Base-by-base conservation (phyloP, 2,888 invertebrate species). In the Charanyca ferruginea region DNA sequence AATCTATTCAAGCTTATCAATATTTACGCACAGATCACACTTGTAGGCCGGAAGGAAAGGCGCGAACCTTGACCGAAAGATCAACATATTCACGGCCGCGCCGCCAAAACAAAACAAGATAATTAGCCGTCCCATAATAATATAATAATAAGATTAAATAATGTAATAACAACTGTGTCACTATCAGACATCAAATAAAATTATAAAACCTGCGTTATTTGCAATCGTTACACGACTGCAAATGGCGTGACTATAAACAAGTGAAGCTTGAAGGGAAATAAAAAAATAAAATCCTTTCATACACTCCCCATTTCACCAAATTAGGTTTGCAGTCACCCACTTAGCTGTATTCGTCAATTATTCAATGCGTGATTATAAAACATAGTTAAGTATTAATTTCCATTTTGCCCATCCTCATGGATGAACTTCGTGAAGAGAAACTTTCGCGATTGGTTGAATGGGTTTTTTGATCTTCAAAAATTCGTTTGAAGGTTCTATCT, bases 21-120 rank as follows among this genome's bases (percentile, higher is more conserved):
- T 28, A 60, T 48, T 49, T 8, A 49, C 55, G 11, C 23, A 52
- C 73, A 49, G 51, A 75, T 52, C 51, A 35, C 51, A 35, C 13
- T 38, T 23, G 9, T 22, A 48, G n/a, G 16, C 45, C 79, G 74
- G 74, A 74, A 78, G 79, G 75, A 74, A 74, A 58, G 74, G 73
- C 32, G 54, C 3, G 1, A 4, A 3, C 79, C 74, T 61, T 74
- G 75, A 61, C 79, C 69, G 57, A 60, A 3, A 28, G 51, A 73
- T 55, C 66, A 65, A 73, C 60, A 73, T 1, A 47, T 11, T 54
- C 79, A 74, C 58, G 74, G 74, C 68, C 74, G 11, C 41, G 7
- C 18, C 42, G 20, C 51, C 13, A 38, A 77, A 51, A 74, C 79
- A 74, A 60, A 74, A 74, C 79, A 78, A 74, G 61, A 35, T 73